These are phyloP conservation scores for Neoascia interrupta DNA, from an alignment of 2,888 invertebrate genomes.

Conservation along the genomic window DNA sequence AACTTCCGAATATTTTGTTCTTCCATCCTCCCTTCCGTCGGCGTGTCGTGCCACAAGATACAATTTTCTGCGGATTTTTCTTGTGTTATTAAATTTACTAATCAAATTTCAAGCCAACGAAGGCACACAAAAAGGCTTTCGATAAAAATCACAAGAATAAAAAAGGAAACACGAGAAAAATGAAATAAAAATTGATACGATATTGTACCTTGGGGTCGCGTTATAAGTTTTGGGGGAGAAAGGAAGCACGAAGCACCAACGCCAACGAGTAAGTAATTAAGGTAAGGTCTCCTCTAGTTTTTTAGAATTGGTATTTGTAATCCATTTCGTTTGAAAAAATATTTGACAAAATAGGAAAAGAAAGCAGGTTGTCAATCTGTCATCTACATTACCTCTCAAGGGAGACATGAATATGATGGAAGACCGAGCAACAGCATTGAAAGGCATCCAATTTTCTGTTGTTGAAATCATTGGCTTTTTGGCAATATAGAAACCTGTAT, in stretches of 20 bases:
- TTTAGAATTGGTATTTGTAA: no score
- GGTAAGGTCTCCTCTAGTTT: not conserved
- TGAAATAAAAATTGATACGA: constrained; percentile 37
- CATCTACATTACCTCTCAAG: constrained; percentile 52
- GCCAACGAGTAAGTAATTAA: no score
- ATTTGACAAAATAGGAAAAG: not conserved
- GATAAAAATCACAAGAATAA: constrained; percentile 1
- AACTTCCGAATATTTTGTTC: no score
- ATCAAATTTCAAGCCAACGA: constrained; percentile 42
- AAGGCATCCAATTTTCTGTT: constrained; percentile 47
- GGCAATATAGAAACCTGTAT: no score
- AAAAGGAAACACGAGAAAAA: not conserved
- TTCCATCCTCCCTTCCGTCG: no score
- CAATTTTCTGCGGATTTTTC: no score
- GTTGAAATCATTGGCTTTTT: constrained; percentile 40
- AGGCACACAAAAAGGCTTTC: constrained; percentile 2
- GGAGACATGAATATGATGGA: constrained; percentile 52
- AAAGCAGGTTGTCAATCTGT: constrained; percentile 39
- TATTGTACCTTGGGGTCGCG: constrained; percentile 41
- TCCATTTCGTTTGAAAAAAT: no score
- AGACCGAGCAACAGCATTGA: constrained; percentile 47
- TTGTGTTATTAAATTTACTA: constrained; percentile 37
- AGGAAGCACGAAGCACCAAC: no score
- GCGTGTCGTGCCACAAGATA: no score
- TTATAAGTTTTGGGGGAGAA: not conserved